Evolutionary conservation across 2,113 vertebrate species (phyloP), one percentile per base, ranked within the genome.

Genomic region (Tupaia tana): DNA sequence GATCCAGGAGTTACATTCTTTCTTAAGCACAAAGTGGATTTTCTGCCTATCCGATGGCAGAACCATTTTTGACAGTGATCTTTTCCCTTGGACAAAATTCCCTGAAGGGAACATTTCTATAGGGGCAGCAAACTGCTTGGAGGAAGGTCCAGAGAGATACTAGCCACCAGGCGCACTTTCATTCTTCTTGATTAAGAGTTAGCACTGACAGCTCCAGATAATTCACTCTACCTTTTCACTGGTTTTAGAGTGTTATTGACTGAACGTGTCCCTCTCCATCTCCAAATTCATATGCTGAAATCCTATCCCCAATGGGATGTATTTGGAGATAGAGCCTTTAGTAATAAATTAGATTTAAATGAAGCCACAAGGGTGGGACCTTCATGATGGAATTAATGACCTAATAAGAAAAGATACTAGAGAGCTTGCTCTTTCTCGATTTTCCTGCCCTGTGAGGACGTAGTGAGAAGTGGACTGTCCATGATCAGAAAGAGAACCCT

Each of bases 1-100:
- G 22, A 58, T 27, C 31, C 24, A 52, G 61, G 84, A 80, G 56
- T 85, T 88, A 61, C 59, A 91, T 87, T 73, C 58, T 93, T 93
- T 86, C 69, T 89, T 52, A 80, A 89, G 79, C 9, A 64, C 61
- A 27, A 58, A 85, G 52, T 87, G 6, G 31, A 22, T 79, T 74
- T 74, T n/a, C 18, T 75, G 15, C 6, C 63, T n/a, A 29, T 27
- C n/a, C 18, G 22, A 29, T 8, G 13, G 63, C 24, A 66, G 64
- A 59, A 73, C 43, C 13, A 83, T 83, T 90, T 66, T 71, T 66
- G 86, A 70, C 7, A 77, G 86, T 20, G 34, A 54, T 58, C 7
- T 4, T 18, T 67, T 73, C 64, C 70, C 43, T 82, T 69, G 80
- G 85, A 77, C 31, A 59, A 59, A n/a, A 9, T 43, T 16, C 19